phyloP scores from a whole-genome alignment of 2,113 vertebrate genomes.

The Rutilus rutilus region DNA sequence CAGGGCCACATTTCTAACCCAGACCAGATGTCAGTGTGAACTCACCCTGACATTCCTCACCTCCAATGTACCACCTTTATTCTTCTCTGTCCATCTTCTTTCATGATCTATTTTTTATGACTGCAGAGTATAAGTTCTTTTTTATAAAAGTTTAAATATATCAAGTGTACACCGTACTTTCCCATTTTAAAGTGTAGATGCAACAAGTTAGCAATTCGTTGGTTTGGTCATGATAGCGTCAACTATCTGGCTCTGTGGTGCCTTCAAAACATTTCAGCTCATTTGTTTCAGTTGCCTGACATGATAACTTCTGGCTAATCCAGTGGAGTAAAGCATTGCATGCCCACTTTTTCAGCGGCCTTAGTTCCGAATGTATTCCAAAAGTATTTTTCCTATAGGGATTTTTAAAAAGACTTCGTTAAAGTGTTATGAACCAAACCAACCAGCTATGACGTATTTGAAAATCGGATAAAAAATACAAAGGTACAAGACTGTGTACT shows the following conservation, averaged over 20 bases:
- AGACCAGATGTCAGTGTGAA: conserved; percentile 39
- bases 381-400: not conserved
- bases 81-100: conserved; percentile 15
- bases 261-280: not conserved
- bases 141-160: not conserved
- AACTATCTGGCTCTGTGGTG: not conserved
- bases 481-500: not conserved
- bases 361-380: not conserved
- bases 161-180: not conserved
- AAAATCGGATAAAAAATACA: not conserved
- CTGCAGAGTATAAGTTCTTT: not conserved
- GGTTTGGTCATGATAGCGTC: not conserved
- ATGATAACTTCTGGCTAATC: not conserved
- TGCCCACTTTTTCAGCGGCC: not conserved
- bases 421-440: not conserved
- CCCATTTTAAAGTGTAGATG: not conserved
- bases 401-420: not conserved
- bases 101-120: conserved; percentile 26
- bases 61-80: conserved; percentile 43
- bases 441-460: no score
- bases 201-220: not conserved
- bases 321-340: not conserved
- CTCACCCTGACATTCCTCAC: conserved; percentile 46
- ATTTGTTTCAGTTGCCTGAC: conserved; percentile 13
- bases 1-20: conserved; percentile 38